Conservation (phyloP, 1,140 invertebrate species). For the Eulimnadia texana region DNA sequence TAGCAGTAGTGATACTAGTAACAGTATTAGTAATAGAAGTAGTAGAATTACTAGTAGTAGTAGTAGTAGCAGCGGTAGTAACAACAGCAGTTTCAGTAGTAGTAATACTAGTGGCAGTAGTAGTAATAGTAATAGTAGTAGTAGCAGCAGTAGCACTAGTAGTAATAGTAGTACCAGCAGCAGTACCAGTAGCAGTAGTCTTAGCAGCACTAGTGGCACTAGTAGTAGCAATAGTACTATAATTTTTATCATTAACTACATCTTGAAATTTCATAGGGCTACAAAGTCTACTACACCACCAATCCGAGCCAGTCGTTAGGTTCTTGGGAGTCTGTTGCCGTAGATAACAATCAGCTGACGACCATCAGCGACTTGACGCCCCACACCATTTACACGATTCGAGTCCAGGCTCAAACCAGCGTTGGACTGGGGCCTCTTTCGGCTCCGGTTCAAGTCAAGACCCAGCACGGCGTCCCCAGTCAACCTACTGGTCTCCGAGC, state of each 20-base stretch:
- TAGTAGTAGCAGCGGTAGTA: no score
- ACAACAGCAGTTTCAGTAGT: no score
- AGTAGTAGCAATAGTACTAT: no score
- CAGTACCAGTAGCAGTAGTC: no score
- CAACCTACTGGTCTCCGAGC: constrained; percentile 79
- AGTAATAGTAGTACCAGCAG: no score
- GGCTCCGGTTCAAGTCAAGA: constrained; percentile 83
- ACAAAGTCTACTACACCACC: constrained; percentile 93
- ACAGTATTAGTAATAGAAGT: background rate
- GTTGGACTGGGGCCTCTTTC: constrained; percentile 83
- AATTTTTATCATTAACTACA: background rate
- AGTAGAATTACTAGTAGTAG: no score
- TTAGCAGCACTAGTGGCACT: no score
- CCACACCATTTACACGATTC: constrained; percentile 78
- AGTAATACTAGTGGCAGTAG: no score
- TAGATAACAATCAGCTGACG: constrained; percentile 82
- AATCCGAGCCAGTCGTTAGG: constrained; percentile 69
- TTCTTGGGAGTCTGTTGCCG: constrained; percentile 80
- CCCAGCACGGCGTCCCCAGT: constrained; percentile 90
- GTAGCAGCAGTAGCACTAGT: no score
- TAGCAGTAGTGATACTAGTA: no score
- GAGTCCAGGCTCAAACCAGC: constrained; percentile 78
- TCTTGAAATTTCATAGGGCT: constrained; percentile 65
- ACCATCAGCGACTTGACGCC: constrained; percentile 80
- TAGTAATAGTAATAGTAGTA: no score